phyloP scores from a whole-genome alignment of 1,140 invertebrate genomes.

The Drosophila fuyamai region DNA sequence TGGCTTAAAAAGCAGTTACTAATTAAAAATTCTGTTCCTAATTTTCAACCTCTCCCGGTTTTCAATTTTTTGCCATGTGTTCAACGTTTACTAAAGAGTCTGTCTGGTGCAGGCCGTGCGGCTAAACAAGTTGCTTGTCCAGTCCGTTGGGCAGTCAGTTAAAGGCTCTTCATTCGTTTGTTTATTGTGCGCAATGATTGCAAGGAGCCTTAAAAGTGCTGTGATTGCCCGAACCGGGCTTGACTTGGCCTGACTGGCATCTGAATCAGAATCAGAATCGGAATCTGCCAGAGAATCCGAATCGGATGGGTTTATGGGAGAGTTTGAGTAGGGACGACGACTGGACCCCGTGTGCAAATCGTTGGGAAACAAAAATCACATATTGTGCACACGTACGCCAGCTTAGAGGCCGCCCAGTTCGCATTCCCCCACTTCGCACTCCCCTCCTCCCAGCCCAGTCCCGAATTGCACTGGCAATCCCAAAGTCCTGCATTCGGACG shows the following conservation, averaged over 20 bases:
- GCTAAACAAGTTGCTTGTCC: constrained; percentile 67
- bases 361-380: constrained; percentile 81
- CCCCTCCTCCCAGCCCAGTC: background rate
- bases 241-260: constrained; percentile 62
- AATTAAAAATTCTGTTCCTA: constrained; percentile 66
- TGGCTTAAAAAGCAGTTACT: constrained; percentile 38
- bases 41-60: constrained; percentile 30
- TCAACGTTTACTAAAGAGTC: constrained; percentile 19
- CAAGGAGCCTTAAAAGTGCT: constrained; percentile 69
- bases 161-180: constrained; percentile 80
- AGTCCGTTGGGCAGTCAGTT: constrained; percentile 61
- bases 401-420: constrained; percentile 46
- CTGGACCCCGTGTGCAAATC: constrained; percentile 68
- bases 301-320: background rate
- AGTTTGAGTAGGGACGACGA: background rate
- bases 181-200: constrained; percentile 81
- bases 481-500: constrained; percentile 30
- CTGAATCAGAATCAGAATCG: constrained; percentile 35
- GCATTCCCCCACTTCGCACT: background rate
- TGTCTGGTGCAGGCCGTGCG: constrained; percentile 22
- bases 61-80: background rate
- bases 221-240: constrained; percentile 67
- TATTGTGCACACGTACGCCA: constrained; percentile 77
- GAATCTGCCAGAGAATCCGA: constrained; percentile 9
- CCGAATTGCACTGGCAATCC: constrained; percentile 10